Evolutionary conservation across 2,113 vertebrate genomes (phyloP).

Genomic region (Microcebus murinus): DNA sequence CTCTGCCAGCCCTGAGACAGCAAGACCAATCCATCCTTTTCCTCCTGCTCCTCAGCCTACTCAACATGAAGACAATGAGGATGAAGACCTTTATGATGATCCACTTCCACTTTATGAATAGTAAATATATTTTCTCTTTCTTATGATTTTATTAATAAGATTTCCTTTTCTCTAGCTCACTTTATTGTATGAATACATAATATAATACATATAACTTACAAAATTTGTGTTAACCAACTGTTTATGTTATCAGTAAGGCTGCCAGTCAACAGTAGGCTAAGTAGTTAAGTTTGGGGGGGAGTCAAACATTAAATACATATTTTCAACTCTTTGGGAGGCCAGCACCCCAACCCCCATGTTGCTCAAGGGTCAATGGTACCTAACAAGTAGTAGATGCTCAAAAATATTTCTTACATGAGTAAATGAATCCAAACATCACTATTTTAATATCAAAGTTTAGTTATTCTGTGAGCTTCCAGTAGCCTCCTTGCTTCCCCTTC

Average conservation of each 20-base stretch:
- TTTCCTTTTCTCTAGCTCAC: neutral
- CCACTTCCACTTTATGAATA: neutral
- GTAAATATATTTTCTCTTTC: neutral
- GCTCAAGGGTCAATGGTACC: neutral
- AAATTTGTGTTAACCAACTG: neutral
- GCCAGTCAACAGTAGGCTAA: neutral
- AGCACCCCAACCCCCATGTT: neutral
- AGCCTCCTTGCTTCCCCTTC: neutral
- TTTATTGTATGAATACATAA: neutral
- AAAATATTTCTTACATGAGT: neutral
- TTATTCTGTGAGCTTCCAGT: neutral
- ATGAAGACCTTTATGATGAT: neutral
- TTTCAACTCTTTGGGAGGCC: neutral
- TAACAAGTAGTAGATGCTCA: neutral
- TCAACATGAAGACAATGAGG: neutral
- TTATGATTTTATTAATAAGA: neutral
- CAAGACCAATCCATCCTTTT: neutral
- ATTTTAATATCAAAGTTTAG: neutral
- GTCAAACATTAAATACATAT: neutral
- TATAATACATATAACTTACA: neutral
- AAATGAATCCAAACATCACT: neutral
- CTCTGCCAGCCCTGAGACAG: neutral
- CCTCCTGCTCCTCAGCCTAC: neutral
- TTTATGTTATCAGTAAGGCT: neutral
- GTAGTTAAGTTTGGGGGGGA: neutral